A percentile compares a stretch with the other conserved stretches of the same genome.
These are phyloP conservation scores for Meganola albula DNA, from an alignment of 2,888 invertebrate genomes.

Conservation along the genomic window DNA sequence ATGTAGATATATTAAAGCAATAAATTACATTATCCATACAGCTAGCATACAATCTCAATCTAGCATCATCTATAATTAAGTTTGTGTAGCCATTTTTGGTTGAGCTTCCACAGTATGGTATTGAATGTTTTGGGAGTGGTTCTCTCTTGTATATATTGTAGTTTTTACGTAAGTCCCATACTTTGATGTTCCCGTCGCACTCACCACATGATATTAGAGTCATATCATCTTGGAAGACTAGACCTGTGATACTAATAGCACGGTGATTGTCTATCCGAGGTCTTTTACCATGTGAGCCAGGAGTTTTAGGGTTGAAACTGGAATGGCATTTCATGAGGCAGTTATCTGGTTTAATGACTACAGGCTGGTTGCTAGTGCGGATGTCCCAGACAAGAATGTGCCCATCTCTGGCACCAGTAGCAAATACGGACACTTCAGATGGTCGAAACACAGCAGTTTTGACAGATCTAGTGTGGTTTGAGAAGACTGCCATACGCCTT, in stretches of 20 bases:
- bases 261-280: conserved; percentile 69
- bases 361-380: conserved; percentile 49
- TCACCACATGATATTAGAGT: conserved; percentile 91
- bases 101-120: conserved; percentile 86
- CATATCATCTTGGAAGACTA: conserved; percentile 88
- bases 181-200: conserved; percentile 90
- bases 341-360: conserved; percentile 82
- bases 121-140: conserved; percentile 82
- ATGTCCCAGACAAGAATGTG: conserved; percentile 92
- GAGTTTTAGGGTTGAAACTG: conserved; percentile 63
- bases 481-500: conserved; percentile 76
- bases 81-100: conserved; percentile 86
- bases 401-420: conserved; percentile 93
- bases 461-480: conserved; percentile 88
- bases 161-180: conserved; percentile 92
- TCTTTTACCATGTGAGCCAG: conserved; percentile 70
- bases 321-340: conserved; percentile 83
- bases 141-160: conserved; percentile 83
- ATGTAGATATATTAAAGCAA: conserved; percentile 87
- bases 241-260: conserved; percentile 87
- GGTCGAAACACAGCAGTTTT: conserved; percentile 88
- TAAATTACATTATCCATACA: conserved; percentile 93
- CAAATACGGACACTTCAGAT: conserved; percentile 85
- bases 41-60: conserved; percentile 86
- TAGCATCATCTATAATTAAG: conserved; percentile 83